Percentiles rank a stretch among this genome's conserved stretches.
phyloP scores from a whole-genome alignment of 2,113 vertebrate species.

The Geococcyx californianus region DNA sequence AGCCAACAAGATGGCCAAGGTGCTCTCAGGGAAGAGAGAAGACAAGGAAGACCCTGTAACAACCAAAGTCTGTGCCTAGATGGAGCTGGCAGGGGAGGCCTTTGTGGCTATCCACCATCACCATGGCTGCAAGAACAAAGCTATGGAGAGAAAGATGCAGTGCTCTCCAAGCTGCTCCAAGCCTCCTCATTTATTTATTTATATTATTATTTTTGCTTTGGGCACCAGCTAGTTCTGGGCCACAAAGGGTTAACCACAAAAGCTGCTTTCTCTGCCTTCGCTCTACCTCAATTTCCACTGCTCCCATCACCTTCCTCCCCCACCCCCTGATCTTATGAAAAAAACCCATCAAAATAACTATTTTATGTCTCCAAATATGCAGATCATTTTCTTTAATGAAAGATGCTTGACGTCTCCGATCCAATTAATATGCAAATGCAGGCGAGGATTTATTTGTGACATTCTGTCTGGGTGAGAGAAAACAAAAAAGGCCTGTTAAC shows the following conservation, averaged over 20 bases:
- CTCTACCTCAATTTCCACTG: constrained; percentile 93
- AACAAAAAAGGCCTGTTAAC: constrained; percentile 99
- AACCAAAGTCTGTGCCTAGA: neutral
- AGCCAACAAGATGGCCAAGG: neutral
- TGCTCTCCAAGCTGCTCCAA: neutral
- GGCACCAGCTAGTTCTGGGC: constrained; percentile 70
- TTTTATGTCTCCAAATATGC: constrained; percentile 99
- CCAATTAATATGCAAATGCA: constrained; percentile 99
- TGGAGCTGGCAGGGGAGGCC: neutral
- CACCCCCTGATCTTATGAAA: constrained; percentile 84
- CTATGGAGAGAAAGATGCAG: neutral
- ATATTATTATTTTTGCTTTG: constrained; percentile 58
- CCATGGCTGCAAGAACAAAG: neutral
- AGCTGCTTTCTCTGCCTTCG: constrained; percentile 71
- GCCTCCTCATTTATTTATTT: constrained; percentile 18
- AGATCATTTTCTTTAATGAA: constrained; percentile 99
- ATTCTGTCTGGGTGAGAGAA: constrained; percentile 99
- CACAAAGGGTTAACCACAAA: constrained; percentile 74
- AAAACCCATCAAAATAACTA: constrained; percentile 99
- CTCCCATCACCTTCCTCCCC: constrained; percentile 94
- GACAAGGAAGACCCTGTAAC: neutral
- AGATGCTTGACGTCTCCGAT: constrained; percentile 99
- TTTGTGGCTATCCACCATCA: neutral
- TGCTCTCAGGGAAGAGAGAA: neutral
- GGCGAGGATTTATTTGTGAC: constrained; percentile 99